A percentile compares a stretch with the other conserved stretches of the same genome.
These are phyloP conservation scores for Pemphigus obesinymphae DNA, from an alignment of 1,140 invertebrate species.

Conservation along the genomic window DNA sequence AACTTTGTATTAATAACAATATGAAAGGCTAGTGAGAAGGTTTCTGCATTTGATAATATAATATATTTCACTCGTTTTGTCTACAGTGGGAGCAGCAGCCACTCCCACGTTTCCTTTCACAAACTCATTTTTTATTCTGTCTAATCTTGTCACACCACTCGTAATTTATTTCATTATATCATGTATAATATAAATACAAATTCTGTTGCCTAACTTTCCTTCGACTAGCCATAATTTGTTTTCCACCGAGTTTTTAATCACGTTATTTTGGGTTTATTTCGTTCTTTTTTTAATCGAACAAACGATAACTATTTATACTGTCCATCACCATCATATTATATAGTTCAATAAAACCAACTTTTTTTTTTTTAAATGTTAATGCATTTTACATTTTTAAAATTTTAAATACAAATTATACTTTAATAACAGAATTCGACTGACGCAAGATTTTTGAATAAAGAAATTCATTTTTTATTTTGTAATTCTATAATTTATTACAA, in stretches of 20 bases:
- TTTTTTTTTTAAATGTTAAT: too few relatives aligned
- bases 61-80: conserved; percentile 23
- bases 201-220: not conserved
- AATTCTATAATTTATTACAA: too few relatives aligned
- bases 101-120: not conserved
- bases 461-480: too few relatives aligned
- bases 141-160: not conserved
- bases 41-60: conserved; percentile 8
- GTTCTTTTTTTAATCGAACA: not conserved
- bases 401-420: too few relatives aligned
- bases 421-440: too few relatives aligned
- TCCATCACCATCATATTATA: too few relatives aligned
- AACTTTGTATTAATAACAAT: not conserved
- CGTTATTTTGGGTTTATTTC: too few relatives aligned
- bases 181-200: not conserved
- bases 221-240: not conserved
- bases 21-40: not conserved
- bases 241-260: not conserved
- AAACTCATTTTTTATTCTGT: conserved; percentile 23
- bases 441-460: too few relatives aligned
- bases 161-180: conserved; percentile 19
- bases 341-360: too few relatives aligned
- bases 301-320: not conserved
- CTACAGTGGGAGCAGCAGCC: not conserved
- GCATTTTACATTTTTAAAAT: too few relatives aligned